Evolutionary conservation across 2,113 vertebrate species (phyloP), one percentile per base, ranked within the genome.

Genomic region (Acrocephalus kingi): DNA sequence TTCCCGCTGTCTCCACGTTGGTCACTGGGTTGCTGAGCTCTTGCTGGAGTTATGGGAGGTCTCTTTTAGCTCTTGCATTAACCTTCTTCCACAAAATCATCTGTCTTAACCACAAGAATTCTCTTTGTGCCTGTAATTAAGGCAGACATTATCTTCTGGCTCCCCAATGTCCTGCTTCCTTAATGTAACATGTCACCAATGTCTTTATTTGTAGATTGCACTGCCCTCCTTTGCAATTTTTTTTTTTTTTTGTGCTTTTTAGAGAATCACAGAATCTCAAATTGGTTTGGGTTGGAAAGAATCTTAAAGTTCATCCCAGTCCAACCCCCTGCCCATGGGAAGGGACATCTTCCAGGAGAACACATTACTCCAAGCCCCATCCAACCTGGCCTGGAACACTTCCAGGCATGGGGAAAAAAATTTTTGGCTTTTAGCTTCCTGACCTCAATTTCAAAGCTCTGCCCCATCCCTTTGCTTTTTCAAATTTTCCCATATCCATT

Each of bases 181-280:
- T 31, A 1, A 1, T 6, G 28, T 16, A 27, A 13, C 4, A 0
- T 15, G 2, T 31, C 74, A 39, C 5, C 58, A 56, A 0, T 18
- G 11, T 67, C 78, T 69, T 52, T 46, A 30, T 7, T 1, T 67
- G 30, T 9, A 28, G 37, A 10, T 37, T 43, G 45, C 59, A 35
- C 17, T 66, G 55, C 27, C 41, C 9, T 76, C 11, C 41, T 87
- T 43, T 64, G 33, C 33, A 43, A 18, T 5, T 12, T 7, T 68
- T 35, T 69, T 7, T 68, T 35, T 69, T 39, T 39, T 39, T 71
- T 0, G 0, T 69, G 24, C 11, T 69, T 76, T 76, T 54, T 35
- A 13, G 18, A 54, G 54, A 54, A 10, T 54, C 24, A 11, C 3
- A 6, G 28, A 61, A 30, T 48, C 28, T 23, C 48, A 22, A 9